Evolutionary conservation across 2,888 invertebrate species (phyloP).

Genomic region (Cephonodes hylas): DNA sequence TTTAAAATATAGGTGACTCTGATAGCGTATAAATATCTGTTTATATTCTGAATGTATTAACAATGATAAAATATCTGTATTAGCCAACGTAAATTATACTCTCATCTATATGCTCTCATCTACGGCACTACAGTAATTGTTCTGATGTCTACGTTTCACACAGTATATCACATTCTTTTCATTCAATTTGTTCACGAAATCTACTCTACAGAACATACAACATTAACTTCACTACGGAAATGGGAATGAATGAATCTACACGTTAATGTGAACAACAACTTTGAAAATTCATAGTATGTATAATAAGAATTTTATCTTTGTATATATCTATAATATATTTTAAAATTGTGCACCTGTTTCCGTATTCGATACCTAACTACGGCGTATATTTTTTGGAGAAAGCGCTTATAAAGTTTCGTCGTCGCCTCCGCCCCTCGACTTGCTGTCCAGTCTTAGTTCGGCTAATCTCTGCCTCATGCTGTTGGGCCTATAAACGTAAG

Average conservation of each 20-base stretch:
- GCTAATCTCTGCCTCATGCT: constrained; percentile 70
- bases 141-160: constrained; percentile 37
- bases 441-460: constrained; percentile 68
- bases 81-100: constrained; percentile 32
- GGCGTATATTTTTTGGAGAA: constrained; percentile 17
- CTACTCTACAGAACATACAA: constrained; percentile 31
- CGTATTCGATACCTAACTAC: constrained; percentile 39
- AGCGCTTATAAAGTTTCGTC: constrained; percentile 55
- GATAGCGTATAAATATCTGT: constrained; percentile 18
- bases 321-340: constrained; percentile 36
- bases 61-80: constrained; percentile 32
- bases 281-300: constrained; percentile 24
- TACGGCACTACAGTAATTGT: constrained; percentile 24
- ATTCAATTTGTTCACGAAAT: constrained; percentile 29
- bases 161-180: constrained; percentile 45
- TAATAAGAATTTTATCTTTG: constrained; percentile 15
- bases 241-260: constrained; percentile 22
- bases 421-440: constrained; percentile 68
- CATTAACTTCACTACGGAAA: constrained; percentile 31
- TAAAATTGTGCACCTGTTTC: constrained; percentile 50
- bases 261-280: constrained; percentile 24
- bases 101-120: too few species aligned
- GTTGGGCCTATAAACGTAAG: too few species aligned
- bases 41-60: constrained; percentile 32
- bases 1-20: neutral